Conservation (phyloP, 2,888 invertebrate species). For the Phragmatobia fuliginosa region DNA sequence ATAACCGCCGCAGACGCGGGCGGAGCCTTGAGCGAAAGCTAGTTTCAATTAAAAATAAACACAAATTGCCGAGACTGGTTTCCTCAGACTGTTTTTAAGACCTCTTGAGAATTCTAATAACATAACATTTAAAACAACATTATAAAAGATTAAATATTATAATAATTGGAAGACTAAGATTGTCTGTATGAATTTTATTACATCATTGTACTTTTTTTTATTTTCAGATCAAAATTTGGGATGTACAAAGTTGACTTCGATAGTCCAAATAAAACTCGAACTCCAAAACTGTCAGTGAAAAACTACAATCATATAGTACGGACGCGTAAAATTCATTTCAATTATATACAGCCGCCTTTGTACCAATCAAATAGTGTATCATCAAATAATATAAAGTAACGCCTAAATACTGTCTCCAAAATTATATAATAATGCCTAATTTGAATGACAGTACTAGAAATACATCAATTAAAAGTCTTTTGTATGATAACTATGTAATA, state of each 20-base stretch:
- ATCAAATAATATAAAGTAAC: neutral
- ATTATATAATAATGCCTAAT: neutral
- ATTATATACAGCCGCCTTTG: conserved; percentile 61
- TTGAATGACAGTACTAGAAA: neutral
- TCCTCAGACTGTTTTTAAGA: too few relatives aligned
- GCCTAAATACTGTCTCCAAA: neutral
- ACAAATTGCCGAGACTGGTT: neutral
- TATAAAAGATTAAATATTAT: neutral
- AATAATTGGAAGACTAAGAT: neutral
- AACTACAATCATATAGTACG: conserved; percentile 77
- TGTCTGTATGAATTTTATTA: neutral
- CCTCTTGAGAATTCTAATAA: neutral
- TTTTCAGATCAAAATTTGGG: conserved; percentile 69
- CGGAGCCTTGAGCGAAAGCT: too few relatives aligned
- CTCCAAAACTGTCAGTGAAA: conserved; percentile 77
- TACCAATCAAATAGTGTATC: neutral
- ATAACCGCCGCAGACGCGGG: too few relatives aligned
- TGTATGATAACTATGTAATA: neutral
- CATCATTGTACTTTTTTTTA: neutral
- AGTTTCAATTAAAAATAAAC: neutral
- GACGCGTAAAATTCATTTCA: conserved; percentile 71
- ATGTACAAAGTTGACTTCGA: conserved; percentile 80
- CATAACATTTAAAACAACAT: neutral
- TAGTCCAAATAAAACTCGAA: conserved; percentile 73
- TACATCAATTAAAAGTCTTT: neutral